Base-by-base conservation (phyloP, 2,797 vertebrate genomes). In the Microctenopoma stevenorrisi region DNA sequence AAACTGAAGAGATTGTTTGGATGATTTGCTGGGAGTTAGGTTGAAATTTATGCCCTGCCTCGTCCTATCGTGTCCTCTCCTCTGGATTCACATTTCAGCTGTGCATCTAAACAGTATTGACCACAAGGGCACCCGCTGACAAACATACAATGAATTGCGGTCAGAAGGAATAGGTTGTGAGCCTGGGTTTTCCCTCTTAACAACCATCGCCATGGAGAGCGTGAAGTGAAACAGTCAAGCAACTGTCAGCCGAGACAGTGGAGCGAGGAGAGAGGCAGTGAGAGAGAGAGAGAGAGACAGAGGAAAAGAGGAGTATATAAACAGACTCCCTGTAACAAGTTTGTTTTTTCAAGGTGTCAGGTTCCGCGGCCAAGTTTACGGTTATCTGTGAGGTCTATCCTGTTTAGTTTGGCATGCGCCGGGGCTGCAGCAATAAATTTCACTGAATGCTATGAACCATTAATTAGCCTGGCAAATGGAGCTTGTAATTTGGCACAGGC, bases 391-490 rank as follows among this genome's bases (percentile, higher is more conserved):
- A 91, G 88, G 83, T 90, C 87, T 90, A 81, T 81, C 86, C 89
- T 92, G 86, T 94, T 92, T 92, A 78, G 84, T 83, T 91, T 93
- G 89, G 89, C 88, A 79, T 79, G 78, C 33, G 54, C 75, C 74
- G 1, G 64, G 76, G 81, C 81, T 80, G 78, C 68, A 49, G 84
- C 85, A 92, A 91, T 92, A 91, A 88, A 93, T 92, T 90, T 84
- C 80, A 86, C 83, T 72, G 83, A 89, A 89, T 85, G 81, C 87
- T 90, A 83, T 89, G 88, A 94, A 87, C 87, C 85, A 85, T 93
- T 94, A 92, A 94, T 94, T 92, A 93, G 84, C 81, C 89, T 92
- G 91, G 86, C 87, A 92, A 93, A 91, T 91, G 87, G 90, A 93
- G 90, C 91, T 92, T 90, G 90, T 93, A 89, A 93, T 94, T 92